Percentiles rank a stretch among this genome's conserved stretches.
These are phyloP conservation scores for Ahaetulla prasina DNA, from an alignment of 2,113 vertebrate genomes.

Conservation along the genomic window DNA sequence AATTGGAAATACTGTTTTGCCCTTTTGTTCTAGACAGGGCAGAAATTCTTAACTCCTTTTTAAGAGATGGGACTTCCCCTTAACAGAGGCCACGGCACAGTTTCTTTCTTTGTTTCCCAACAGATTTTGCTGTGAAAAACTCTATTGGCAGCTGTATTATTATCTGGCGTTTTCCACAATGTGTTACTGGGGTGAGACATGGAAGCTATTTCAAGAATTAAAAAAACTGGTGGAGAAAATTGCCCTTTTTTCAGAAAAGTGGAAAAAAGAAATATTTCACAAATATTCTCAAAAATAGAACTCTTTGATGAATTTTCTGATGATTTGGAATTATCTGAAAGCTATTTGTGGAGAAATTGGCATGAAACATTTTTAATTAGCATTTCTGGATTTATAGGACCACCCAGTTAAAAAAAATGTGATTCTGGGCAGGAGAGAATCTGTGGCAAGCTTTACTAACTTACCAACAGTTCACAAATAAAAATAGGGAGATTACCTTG, in stretches of 20 bases:
- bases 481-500: not conserved
- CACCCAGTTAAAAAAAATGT: not conserved
- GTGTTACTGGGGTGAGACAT: not conserved
- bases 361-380: not conserved
- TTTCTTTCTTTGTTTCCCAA: not conserved
- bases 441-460: not conserved
- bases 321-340: not conserved
- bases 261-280: not conserved
- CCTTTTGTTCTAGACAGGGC: not conserved
- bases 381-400: not conserved
- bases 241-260: not conserved
- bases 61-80: not conserved
- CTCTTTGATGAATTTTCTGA: not conserved
- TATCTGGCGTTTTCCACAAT: not conserved
- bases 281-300: not conserved
- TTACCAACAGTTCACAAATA: not conserved
- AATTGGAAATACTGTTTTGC: not conserved
- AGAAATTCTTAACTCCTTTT: not conserved
- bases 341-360: not conserved
- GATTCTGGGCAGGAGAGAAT: not conserved
- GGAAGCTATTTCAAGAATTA: not conserved
- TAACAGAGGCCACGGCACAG: not conserved
- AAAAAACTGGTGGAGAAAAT: not conserved
- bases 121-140: not conserved
- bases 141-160: not conserved